A percentile compares a stretch with the other conserved stretches of the same genome.
These are phyloP conservation scores for Falco punctatus DNA, from an alignment of 2,113 vertebrate genomes.

Conservation along the genomic window DNA sequence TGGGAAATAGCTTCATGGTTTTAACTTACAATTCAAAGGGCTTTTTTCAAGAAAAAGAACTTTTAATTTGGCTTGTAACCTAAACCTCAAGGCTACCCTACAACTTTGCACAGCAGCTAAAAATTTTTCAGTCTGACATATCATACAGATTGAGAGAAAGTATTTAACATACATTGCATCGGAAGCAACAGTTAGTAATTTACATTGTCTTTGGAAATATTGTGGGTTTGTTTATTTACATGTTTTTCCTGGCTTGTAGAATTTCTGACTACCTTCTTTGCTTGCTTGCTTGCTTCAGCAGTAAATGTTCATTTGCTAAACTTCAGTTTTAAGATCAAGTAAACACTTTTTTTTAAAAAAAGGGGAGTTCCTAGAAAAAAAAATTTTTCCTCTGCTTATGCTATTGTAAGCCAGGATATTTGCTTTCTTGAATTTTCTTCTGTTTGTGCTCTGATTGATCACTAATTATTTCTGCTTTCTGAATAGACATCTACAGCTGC, in stretches of 20 bases:
- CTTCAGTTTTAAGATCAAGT: neutral
- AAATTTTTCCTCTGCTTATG: neutral
- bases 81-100: neutral
- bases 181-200: neutral
- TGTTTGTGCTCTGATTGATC: neutral
- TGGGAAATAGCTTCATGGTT: conserved; percentile 7
- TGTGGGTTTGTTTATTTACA: neutral
- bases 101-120: neutral
- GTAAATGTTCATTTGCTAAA: neutral
- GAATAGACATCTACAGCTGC: neutral
- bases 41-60: neutral
- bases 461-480: neutral
- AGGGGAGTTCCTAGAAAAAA: neutral
- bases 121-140: neutral
- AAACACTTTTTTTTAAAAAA: neutral
- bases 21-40: conserved; percentile 25
- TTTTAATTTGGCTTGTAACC: neutral
- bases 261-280: neutral
- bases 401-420: neutral
- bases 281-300: neutral
- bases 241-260: neutral
- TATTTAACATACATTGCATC: neutral
- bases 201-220: neutral
- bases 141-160: neutral
- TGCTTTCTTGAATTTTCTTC: neutral